Percentiles rank a stretch among this genome's conserved stretches.
Evolutionary conservation across 2,113 vertebrate species (phyloP).

Genomic region (Sphyrna mokarran): DNA sequence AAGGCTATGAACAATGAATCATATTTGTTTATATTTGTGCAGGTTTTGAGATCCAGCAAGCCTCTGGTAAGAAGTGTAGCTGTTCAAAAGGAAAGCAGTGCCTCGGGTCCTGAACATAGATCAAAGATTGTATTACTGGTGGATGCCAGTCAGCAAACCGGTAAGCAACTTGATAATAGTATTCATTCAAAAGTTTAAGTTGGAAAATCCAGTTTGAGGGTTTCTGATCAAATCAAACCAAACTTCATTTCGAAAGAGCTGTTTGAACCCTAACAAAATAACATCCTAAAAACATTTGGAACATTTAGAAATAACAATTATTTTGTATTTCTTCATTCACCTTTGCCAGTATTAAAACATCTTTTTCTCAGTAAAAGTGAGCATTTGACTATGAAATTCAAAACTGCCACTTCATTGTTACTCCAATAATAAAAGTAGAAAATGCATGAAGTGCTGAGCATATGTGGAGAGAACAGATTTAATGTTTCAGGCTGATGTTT

Average conservation of each 20-base stretch:
- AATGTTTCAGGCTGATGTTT: too few species aligned
- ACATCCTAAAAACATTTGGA: not conserved
- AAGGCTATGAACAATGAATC: not conserved
- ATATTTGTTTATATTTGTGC: not conserved
- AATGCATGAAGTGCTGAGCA: too few species aligned
- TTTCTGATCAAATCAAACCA: not conserved
- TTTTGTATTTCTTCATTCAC: not conserved
- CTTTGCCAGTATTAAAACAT: not conserved
- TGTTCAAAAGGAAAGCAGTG: slow-evolving; percentile 88
- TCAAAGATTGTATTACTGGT: slow-evolving; percentile 86
- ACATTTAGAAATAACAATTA: not conserved
- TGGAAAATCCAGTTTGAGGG: not conserved
- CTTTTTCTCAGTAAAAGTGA: not conserved
- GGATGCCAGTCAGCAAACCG: slow-evolving; percentile 93
- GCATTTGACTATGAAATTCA: not conserved
- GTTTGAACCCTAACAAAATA: not conserved
- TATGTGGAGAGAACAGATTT: too few species aligned
- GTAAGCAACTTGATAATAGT: slow-evolving; percentile 50
- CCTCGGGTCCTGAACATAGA: slow-evolving; percentile 76
- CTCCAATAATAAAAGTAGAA: too few species aligned
- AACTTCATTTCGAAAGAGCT: not conserved
- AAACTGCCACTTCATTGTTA: not conserved
- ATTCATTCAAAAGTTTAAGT: not conserved
- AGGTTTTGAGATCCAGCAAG: slow-evolving; percentile 65
- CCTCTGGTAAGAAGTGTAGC: slow-evolving; percentile 83